These are phyloP conservation scores for Battus philenor DNA, from an alignment of 1,140 invertebrate species.

Conservation along the genomic window DNA sequence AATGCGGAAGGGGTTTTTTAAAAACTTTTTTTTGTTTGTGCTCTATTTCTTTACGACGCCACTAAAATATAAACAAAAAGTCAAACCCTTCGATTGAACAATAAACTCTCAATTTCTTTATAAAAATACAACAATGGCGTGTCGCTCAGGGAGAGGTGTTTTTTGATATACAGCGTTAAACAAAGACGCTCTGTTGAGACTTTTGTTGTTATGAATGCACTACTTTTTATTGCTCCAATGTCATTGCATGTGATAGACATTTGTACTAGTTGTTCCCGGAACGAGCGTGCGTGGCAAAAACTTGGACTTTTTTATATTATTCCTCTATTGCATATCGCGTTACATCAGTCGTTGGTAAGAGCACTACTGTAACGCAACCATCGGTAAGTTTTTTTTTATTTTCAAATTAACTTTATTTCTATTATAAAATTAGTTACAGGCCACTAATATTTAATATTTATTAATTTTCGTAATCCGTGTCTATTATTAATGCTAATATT, in stretches of 20 bases:
- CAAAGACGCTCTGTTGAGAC: slow-evolving; percentile 42
- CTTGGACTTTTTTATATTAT: slow-evolving; percentile 4
- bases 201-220: slow-evolving; percentile 45
- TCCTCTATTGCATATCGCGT: slow-evolving; percentile 11
- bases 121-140: slow-evolving; percentile 45
- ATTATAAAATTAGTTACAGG: background rate
- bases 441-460: too few species aligned
- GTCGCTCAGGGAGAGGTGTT: slow-evolving; percentile 54
- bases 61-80: slow-evolving; percentile 60
- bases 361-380: slow-evolving; percentile 3
- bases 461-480: too few species aligned
- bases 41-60: slow-evolving; percentile 64
- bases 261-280: slow-evolving; percentile 12
- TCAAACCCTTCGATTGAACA: slow-evolving; percentile 48
- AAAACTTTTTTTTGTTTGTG: slow-evolving; percentile 69
- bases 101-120: slow-evolving; percentile 73
- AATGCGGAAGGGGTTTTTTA: slow-evolving; percentile 59
- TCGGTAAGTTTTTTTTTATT: slow-evolving; percentile 7
- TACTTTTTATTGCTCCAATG: slow-evolving; percentile 23
- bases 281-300: slow-evolving; percentile 6
- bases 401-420: background rate
- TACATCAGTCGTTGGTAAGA: slow-evolving; percentile 9
- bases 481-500: too few species aligned
- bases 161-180: slow-evolving; percentile 56
- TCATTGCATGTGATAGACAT: slow-evolving; percentile 16